These are phyloP conservation scores for Stigmatopora argus DNA, from an alignment of 2,113 vertebrate genomes.

Conservation along the genomic window DNA sequence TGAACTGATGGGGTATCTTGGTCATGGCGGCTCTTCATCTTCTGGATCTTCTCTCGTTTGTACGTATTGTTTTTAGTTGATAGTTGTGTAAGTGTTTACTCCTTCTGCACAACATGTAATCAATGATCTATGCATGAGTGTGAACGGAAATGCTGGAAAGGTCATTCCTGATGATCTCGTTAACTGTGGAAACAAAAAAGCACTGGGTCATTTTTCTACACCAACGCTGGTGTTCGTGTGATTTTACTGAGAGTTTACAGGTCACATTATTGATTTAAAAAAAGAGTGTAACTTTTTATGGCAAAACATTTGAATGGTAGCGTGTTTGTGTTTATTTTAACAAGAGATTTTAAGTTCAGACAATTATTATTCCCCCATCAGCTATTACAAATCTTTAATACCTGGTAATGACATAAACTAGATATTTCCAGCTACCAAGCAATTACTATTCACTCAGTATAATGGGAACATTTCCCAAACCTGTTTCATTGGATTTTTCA, in stretches of 20 bases:
- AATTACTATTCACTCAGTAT: background rate
- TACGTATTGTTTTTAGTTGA: slow-evolving; percentile 24
- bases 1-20: slow-evolving; percentile 32
- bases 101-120: slow-evolving; percentile 11
- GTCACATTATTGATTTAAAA: background rate
- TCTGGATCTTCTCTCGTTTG: slow-evolving; percentile 37
- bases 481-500: background rate
- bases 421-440: too few species aligned
- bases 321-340: too few species aligned
- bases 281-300: too few species aligned
- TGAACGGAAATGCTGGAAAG: slow-evolving; percentile 84
- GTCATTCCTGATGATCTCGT: slow-evolving; percentile 95
- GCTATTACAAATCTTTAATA: too few species aligned
- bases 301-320: too few species aligned
- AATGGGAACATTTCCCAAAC: too few species aligned
- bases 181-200: slow-evolving; percentile 80
- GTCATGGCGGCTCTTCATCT: slow-evolving; percentile 37
- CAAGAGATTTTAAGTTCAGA: too few species aligned
- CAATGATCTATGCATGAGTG: slow-evolving; percentile 61
- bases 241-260: background rate
- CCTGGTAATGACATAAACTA: too few species aligned
- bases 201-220: slow-evolving; percentile 20
- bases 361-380: too few species aligned
- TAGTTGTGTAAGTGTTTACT: slow-evolving; percentile 8
- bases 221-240: background rate